These are phyloP conservation scores for Antigone vipio DNA, from an alignment of 2,113 vertebrate species.

Conservation along the genomic window DNA sequence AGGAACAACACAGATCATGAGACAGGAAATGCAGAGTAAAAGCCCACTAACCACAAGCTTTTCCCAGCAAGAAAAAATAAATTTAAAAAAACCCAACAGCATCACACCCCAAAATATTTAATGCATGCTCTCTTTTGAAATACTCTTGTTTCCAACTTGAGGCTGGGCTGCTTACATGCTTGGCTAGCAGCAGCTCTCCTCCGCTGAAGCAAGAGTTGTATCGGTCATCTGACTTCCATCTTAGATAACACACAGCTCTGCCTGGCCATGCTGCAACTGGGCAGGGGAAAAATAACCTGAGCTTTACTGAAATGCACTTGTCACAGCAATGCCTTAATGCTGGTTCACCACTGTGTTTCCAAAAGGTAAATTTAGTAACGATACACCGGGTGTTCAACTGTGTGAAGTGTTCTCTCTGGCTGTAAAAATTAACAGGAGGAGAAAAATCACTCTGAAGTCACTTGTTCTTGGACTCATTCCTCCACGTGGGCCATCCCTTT, in stretches of 20 bases:
- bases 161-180: slow-evolving; percentile 9
- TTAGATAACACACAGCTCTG: slow-evolving; percentile 11
- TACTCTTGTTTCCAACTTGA: not conserved
- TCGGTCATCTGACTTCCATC: slow-evolving; percentile 14
- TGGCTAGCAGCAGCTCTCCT: slow-evolving; percentile 11
- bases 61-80: not conserved
- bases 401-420: not conserved
- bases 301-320: not conserved
- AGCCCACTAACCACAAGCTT: slow-evolving; percentile 53
- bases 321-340: not conserved
- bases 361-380: slow-evolving; percentile 32
- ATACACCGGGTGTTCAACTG: not conserved
- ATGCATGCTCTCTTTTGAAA: slow-evolving; percentile 12
- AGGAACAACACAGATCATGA: slow-evolving; percentile 37
- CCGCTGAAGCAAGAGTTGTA: slow-evolving; percentile 33
- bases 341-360: not conserved
- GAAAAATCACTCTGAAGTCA: not conserved
- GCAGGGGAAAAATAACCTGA: not conserved
- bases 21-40: slow-evolving; percentile 54
- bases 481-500: not conserved
- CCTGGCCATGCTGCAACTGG: not conserved
- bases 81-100: not conserved
- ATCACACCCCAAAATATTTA: not conserved
- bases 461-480: not conserved
- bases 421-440: slow-evolving; percentile 20